phyloP scores from a whole-genome alignment of 2,113 vertebrate genomes.

The Apeltes quadracus region DNA sequence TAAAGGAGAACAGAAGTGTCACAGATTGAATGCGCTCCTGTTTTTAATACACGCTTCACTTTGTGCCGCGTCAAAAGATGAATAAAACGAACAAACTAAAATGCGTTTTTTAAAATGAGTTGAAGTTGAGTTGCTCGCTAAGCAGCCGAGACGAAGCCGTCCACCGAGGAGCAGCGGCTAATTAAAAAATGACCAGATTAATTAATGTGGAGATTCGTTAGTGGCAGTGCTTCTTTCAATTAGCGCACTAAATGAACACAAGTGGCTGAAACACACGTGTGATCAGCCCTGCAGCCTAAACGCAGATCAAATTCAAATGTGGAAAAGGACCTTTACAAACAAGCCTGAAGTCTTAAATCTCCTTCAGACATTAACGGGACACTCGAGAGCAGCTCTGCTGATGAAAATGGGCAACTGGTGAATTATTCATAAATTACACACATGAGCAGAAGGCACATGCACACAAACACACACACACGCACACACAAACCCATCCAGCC shows the following conservation, averaged over 20 bases:
- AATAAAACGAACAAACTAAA: slow-evolving; percentile 63
- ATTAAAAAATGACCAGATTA: slow-evolving; percentile 80
- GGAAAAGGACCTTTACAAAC: not conserved
- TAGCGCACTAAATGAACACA: slow-evolving; percentile 45
- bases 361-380: not conserved
- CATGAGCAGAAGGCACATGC: not conserved
- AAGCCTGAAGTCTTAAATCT: not conserved
- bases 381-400: not conserved
- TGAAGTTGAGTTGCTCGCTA: no score
- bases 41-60: not conserved
- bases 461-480: not conserved
- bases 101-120: no score
- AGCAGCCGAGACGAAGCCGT: slow-evolving; percentile 63
- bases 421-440: not conserved
- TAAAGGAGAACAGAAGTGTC: not conserved
- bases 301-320: not conserved
- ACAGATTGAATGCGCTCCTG: not conserved
- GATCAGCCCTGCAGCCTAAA: slow-evolving; percentile 3
- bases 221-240: slow-evolving; percentile 58
- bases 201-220: slow-evolving; percentile 75
- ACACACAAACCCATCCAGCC: not conserved
- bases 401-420: not conserved
- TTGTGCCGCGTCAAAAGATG: slow-evolving; percentile 19
- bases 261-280: slow-evolving; percentile 5
- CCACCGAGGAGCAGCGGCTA: slow-evolving; percentile 69